These are phyloP conservation scores for Ptilonorhynchus violaceus DNA, from an alignment of 2,113 vertebrate species.

Conservation along the genomic window DNA sequence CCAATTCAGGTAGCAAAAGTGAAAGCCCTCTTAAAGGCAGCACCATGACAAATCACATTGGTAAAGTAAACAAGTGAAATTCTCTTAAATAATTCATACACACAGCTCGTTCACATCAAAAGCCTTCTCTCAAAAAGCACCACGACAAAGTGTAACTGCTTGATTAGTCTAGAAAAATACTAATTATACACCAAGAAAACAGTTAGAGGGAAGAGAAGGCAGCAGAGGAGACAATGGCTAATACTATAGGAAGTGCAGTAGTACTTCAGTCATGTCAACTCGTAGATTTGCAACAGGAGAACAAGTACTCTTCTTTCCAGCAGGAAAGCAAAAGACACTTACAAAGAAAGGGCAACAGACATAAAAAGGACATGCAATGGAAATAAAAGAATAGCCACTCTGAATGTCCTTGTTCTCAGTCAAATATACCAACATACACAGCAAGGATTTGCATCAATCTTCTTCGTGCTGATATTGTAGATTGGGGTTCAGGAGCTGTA, in stretches of 20 bases:
- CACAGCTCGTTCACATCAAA: neutral
- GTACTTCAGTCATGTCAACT: neutral
- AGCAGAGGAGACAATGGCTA: neutral
- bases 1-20: neutral
- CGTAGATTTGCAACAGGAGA: neutral
- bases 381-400: neutral
- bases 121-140: neutral
- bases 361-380: neutral
- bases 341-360: neutral
- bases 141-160: neutral
- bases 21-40: neutral
- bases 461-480: neutral
- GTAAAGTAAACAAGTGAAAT: slow-evolving; percentile 15
- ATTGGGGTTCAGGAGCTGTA: neutral
- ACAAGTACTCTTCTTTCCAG: neutral
- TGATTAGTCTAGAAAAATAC: neutral
- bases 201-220: neutral
- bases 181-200: neutral
- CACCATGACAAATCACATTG: neutral
- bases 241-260: neutral
- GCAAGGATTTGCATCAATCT: neutral
- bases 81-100: slow-evolving; percentile 46
- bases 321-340: neutral
- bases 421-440: neutral
- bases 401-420: neutral